Percentiles rank a stretch among this genome's conserved stretches.
These are phyloP conservation scores for Antheraea yamamai DNA, from an alignment of 2,888 invertebrate species.

Conservation along the genomic window DNA sequence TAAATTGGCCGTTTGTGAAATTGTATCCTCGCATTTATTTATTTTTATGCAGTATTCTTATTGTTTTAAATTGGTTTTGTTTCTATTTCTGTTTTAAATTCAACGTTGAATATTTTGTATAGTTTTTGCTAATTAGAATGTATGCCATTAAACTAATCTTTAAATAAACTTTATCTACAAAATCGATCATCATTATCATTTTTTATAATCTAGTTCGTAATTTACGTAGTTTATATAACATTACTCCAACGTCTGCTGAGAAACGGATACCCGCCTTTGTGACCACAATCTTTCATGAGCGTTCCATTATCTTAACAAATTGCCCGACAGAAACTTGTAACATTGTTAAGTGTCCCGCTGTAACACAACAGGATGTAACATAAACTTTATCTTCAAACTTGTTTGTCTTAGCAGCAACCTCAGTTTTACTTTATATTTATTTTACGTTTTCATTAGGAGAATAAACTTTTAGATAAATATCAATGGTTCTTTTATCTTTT, in stretches of 20 bases:
- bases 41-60: no score
- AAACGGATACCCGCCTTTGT: constrained; percentile 57
- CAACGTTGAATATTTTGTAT: no score
- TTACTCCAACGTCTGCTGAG: constrained; percentile 52
- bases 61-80: no score
- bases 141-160: no score
- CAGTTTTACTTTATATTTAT: not conserved
- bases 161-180: no score
- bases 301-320: constrained; percentile 66
- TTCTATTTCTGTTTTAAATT: no score
- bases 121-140: no score
- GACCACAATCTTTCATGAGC: constrained; percentile 59
- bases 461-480: constrained; percentile 2
- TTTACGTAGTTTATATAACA: constrained; percentile 26
- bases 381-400: constrained; percentile 9
- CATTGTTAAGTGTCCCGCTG: constrained; percentile 27
- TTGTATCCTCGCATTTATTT: no score
- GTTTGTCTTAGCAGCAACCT: not conserved
- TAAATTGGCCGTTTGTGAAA: no score
- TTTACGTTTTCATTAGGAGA: constrained; percentile 1
- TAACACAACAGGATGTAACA: constrained; percentile 13
- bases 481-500: not conserved
- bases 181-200: not conserved
- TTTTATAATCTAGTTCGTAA: not conserved
- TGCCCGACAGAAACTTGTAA: constrained; percentile 48